Evolutionary conservation across 2,113 vertebrate species (phyloP).

Genomic region (Fulica atra): DNA sequence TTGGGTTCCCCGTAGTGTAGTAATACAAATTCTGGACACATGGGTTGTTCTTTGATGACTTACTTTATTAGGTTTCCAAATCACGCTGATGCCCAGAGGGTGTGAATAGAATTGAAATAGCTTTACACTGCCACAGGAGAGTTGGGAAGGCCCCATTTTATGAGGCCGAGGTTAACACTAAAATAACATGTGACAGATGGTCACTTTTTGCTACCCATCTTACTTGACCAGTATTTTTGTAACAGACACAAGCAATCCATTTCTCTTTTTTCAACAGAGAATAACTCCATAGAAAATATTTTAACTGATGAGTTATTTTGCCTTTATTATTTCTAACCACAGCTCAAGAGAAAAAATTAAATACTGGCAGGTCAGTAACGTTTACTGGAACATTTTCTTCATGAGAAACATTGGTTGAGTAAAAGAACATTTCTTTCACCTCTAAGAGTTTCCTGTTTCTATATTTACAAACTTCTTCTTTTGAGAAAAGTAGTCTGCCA

Average conservation of each 20-base stretch:
- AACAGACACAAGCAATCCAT: not conserved
- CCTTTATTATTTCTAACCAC: not conserved
- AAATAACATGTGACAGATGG: conserved; percentile 69
- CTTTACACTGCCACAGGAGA: conserved; percentile 51
- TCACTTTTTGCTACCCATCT: conserved; percentile 42
- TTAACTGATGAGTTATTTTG: not conserved
- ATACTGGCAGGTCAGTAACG: not conserved
- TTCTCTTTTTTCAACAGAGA: not conserved
- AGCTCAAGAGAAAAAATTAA: not conserved
- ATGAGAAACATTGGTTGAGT: not conserved
- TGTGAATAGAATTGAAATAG: conserved; percentile 63
- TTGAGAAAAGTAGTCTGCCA: not conserved
- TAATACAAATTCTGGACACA: conserved; percentile 67
- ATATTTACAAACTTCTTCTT: not conserved
- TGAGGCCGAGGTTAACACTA: conserved; percentile 45
- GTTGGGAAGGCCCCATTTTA: conserved; percentile 33
- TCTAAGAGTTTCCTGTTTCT: not conserved
- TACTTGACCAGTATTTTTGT: conserved; percentile 16
- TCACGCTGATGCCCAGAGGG: conserved; percentile 62
- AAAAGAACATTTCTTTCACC: not conserved
- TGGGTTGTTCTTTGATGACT: conserved; percentile 62
- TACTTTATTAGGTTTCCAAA: conserved; percentile 72
- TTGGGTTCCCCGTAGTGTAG: conserved; percentile 26
- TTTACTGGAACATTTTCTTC: not conserved
- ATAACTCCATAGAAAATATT: not conserved